A percentile compares a stretch with the other conserved stretches of the same genome.
Evolutionary conservation across 2,113 vertebrate species (phyloP).

Genomic region (Tragelaphus scriptus): DNA sequence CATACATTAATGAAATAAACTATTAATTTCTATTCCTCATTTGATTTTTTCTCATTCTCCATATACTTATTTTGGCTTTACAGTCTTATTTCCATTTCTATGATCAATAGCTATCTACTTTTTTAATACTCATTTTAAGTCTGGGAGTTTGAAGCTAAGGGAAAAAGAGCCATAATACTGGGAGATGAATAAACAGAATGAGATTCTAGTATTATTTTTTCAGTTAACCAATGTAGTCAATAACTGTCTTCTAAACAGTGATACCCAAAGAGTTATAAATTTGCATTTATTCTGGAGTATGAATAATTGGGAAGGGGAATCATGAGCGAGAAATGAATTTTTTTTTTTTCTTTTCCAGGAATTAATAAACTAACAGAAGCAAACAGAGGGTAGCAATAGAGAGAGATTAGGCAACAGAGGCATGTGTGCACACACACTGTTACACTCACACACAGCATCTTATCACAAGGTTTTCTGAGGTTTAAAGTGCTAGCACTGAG

Average conservation of each 20-base stretch:
- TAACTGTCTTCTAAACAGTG: background rate
- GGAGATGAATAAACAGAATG: background rate
- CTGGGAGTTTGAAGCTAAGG: background rate
- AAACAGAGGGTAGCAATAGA: background rate
- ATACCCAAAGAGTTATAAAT: background rate
- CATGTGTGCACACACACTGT: accelerated
- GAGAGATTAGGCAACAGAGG: background rate
- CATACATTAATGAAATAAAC: background rate
- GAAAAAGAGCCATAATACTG: background rate
- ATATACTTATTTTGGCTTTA: background rate
- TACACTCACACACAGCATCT: background rate
- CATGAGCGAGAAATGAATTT: background rate
- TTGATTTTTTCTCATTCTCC: background rate
- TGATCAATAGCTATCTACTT: background rate
- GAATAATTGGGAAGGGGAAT: background rate
- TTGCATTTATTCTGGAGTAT: background rate
- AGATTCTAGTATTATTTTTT: background rate
- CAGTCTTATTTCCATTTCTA: background rate
- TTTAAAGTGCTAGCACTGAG: background rate
- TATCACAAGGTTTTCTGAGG: background rate
- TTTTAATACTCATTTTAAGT: background rate
- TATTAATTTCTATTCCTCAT: background rate
- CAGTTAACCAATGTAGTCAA: background rate
- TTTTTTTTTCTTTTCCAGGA: background rate
- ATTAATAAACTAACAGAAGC: background rate